These are phyloP conservation scores for Conopomorpha cramerella DNA, from an alignment of 1,140 invertebrate genomes.

Conservation along the genomic window DNA sequence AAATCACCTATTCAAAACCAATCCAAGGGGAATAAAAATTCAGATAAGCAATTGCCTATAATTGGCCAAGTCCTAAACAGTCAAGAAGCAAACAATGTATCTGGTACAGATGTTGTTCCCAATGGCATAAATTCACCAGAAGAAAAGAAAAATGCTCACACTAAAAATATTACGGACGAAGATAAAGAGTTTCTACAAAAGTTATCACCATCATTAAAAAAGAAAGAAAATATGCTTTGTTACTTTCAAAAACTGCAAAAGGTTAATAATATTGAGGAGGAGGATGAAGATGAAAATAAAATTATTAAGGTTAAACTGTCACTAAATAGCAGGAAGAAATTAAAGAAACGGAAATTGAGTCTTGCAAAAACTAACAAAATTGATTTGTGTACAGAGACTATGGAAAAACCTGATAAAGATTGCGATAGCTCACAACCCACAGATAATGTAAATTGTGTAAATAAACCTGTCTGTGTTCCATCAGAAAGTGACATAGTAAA, in stretches of 20 bases:
- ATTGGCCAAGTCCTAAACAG: too few relatives aligned
- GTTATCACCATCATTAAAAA: conserved; percentile 59
- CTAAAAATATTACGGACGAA: conserved; percentile 18
- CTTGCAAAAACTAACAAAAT: conserved; percentile 6
- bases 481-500: conserved; percentile 9
- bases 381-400: too few relatives aligned
- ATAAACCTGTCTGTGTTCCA: too few relatives aligned
- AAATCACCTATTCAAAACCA: too few relatives aligned
- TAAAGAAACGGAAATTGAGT: conserved; percentile 20
- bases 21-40: too few relatives aligned
- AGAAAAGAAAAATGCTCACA: conserved; percentile 8
- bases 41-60: too few relatives aligned
- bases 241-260: conserved; percentile 56
- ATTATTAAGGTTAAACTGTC: conserved; percentile 35
- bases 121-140: background rate
- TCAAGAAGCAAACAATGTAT: background rate
- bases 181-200: conserved; percentile 43
- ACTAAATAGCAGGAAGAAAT: conserved; percentile 21
- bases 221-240: conserved; percentile 61
- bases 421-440: background rate
- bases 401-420: conserved; percentile 1
- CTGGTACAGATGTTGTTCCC: conserved; percentile 1
- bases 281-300: conserved; percentile 6
- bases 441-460: too few relatives aligned
- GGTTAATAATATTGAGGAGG: conserved; percentile 11